These are phyloP conservation scores for Galerucella nymphaeae DNA, from an alignment of 2,888 invertebrate species.

Conservation along the genomic window DNA sequence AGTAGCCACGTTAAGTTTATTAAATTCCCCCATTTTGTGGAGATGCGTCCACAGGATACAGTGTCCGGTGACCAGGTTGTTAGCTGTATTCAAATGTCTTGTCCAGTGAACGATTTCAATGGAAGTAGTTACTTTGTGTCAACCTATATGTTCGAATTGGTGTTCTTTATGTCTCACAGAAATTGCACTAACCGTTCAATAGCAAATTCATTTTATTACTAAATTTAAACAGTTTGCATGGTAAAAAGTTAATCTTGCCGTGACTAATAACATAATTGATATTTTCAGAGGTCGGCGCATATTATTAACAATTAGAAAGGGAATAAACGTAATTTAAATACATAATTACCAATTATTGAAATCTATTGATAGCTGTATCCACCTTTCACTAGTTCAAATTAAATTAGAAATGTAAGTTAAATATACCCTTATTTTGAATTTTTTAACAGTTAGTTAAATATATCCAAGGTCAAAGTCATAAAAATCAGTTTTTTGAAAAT, in stretches of 20 bases:
- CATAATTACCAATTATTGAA: neutral
- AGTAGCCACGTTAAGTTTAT: too few relatives aligned
- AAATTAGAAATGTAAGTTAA: neutral
- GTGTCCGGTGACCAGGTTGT: too few relatives aligned
- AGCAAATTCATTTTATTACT: neutral
- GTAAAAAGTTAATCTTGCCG: neutral
- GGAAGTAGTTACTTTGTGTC: too few relatives aligned
- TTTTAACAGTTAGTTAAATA: too few relatives aligned
- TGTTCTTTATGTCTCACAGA: neutral
- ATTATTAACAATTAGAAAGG: conserved; percentile 11
- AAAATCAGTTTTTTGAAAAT: too few relatives aligned
- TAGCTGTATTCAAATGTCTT: too few relatives aligned
- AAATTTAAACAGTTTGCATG: neutral
- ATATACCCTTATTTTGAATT: too few relatives aligned
- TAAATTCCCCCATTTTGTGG: too few relatives aligned
- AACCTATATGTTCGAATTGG: too few relatives aligned
- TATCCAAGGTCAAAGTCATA: too few relatives aligned
- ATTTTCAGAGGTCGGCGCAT: conserved; percentile 2
- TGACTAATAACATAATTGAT: neutral
- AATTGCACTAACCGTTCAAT: neutral
- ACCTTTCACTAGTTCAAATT: conserved; percentile 2
- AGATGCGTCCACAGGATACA: too few relatives aligned
- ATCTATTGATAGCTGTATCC: neutral
- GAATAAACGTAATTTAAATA: neutral
- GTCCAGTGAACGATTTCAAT: too few relatives aligned